phyloP scores from a whole-genome alignment of 2,888 invertebrate genomes.

The Tenthredo amoena region DNA sequence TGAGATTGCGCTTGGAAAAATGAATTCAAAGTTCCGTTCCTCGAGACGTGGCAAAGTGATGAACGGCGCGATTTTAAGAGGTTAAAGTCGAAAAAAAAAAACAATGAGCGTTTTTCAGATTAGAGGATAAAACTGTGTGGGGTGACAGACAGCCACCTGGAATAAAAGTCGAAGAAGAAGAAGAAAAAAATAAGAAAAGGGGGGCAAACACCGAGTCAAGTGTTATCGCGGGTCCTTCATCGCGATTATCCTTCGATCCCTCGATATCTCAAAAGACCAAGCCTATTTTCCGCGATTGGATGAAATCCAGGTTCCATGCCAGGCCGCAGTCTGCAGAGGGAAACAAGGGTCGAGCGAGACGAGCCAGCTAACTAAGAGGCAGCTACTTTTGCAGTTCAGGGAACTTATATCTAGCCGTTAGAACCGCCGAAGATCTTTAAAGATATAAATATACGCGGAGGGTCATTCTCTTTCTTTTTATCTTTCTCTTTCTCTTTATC shows the following conservation, averaged over 20 bases:
- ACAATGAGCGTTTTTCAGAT: conserved; percentile 12
- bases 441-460: conserved; percentile 27
- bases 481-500: not conserved
- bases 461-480: conserved; percentile 6
- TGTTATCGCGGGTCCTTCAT: not conserved
- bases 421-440: conserved; percentile 10
- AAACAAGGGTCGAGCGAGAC: not conserved
- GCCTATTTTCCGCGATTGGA: conserved; percentile 1
- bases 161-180: not conserved
- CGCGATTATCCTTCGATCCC: not conserved
- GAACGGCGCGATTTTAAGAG: conserved; percentile 25
- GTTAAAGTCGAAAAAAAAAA: not conserved
- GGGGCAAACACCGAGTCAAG: not conserved
- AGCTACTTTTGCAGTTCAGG: conserved; percentile 10
- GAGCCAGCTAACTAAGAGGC: conserved; percentile 18
- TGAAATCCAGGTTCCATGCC: not conserved
- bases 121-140: not conserved
- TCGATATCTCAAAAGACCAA: conserved; percentile 27
- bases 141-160: not conserved
- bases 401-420: conserved; percentile 13
- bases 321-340: not conserved
- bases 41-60: conserved; percentile 51
- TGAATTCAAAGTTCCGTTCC: conserved; percentile 62
- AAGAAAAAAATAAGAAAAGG: not conserved
- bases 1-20: conserved; percentile 65